These are phyloP conservation scores for Agrotis ipsilon DNA, from an alignment of 2,888 invertebrate genomes.

Conservation along the genomic window DNA sequence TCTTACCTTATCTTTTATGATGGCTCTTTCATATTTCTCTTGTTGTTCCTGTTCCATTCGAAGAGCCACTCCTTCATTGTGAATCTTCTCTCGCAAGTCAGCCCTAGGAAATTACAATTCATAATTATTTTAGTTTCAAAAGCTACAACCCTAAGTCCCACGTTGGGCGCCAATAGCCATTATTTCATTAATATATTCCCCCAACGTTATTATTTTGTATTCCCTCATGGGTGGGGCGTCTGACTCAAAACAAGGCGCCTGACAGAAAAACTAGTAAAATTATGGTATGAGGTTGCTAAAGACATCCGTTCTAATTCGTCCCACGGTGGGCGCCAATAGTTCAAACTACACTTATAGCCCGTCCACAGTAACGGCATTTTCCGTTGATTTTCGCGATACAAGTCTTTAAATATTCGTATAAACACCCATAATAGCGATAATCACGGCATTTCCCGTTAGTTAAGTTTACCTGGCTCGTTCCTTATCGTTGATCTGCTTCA, in stretches of 20 bases:
- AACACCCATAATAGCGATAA: too few relatives aligned
- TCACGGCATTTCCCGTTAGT: too few relatives aligned
- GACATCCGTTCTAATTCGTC: background rate
- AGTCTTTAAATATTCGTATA: too few relatives aligned
- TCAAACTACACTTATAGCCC: too few relatives aligned
- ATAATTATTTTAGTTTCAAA: background rate
- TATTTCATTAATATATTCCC: too few relatives aligned
- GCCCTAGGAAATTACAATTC: slow-evolving; percentile 77
- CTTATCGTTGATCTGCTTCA: slow-evolving; percentile 94
- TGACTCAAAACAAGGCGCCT: too few relatives aligned
- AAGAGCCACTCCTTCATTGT: slow-evolving; percentile 93
- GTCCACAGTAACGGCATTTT: too few relatives aligned
- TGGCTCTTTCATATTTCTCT: slow-evolving; percentile 86
- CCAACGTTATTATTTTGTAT: too few relatives aligned
- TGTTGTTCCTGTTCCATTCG: slow-evolving; percentile 92
- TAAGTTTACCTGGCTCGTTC: slow-evolving; percentile 90
- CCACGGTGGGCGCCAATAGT: slow-evolving; percentile 6
- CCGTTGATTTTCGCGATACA: too few relatives aligned
- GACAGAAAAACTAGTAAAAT: background rate
- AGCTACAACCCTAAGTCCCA: background rate
- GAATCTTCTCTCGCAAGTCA: slow-evolving; percentile 91
- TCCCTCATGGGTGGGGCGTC: too few relatives aligned
- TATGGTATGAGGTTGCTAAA: background rate
- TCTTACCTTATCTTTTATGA: slow-evolving; percentile 86
- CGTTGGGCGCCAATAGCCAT: background rate